These are phyloP conservation scores for Phocoena phocoena DNA, from an alignment of 2,113 vertebrate species.

Conservation along the genomic window DNA sequence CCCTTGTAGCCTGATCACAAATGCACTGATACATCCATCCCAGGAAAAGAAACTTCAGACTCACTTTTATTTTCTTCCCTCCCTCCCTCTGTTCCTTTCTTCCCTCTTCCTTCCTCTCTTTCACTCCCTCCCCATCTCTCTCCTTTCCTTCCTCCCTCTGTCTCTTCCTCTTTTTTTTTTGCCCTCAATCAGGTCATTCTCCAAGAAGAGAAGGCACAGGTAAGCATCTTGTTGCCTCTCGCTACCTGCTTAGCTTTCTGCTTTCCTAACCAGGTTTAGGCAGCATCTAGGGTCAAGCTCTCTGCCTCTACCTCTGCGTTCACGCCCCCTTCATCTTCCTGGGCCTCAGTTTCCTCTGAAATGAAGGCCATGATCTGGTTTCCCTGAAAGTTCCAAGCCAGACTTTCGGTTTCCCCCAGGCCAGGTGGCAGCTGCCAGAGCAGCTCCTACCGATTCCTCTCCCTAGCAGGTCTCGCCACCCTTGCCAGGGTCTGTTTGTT, in stretches of 20 bases:
- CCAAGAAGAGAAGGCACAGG: constrained; percentile 97
- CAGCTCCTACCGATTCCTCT: rapidly evolving
- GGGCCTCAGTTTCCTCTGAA: neutral
- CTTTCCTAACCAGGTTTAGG: neutral
- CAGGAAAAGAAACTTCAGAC: neutral
- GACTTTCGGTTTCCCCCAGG: neutral
- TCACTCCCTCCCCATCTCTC: neutral
- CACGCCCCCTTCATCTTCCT: neutral
- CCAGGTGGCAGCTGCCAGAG: neutral
- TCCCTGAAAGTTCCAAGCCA: neutral
- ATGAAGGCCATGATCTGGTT: neutral
- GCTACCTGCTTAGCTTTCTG: neutral
- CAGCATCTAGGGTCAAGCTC: neutral
- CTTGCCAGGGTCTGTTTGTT: neutral
- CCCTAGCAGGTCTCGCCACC: neutral
- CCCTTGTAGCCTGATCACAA: rapidly evolving
- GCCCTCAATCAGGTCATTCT: constrained; percentile 87
- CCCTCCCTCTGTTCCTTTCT: neutral
- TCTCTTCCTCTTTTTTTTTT: neutral
- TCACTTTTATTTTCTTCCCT: constrained; percentile 11
- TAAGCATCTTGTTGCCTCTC: constrained; percentile 76
- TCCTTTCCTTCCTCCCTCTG: no score
- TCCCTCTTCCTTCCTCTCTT: neutral
- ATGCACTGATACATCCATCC: neutral
- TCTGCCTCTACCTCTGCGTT: neutral